Percentiles rank a stretch among this genome's conserved stretches.
Conservation (phyloP, 2,113 vertebrate species). For the Pagrus major region DNA sequence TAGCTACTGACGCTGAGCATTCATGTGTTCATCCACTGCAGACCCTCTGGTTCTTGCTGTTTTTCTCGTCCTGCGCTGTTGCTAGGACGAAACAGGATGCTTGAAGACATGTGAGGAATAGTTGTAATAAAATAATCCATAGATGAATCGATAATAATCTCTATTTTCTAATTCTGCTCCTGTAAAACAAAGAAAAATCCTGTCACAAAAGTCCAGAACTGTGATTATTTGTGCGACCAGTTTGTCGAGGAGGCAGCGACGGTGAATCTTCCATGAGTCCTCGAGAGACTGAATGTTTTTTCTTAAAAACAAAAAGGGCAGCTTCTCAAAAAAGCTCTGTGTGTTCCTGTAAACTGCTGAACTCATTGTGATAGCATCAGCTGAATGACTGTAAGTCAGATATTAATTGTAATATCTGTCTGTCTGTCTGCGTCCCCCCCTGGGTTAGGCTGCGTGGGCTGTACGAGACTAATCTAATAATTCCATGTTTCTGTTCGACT, state of each 20-base stretch:
- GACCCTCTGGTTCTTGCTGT: not conserved
- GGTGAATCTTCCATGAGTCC: not conserved
- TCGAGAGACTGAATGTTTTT: not conserved
- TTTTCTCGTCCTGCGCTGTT: not conserved
- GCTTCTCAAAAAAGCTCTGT: constrained; percentile 33
- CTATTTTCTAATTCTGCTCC: not conserved
- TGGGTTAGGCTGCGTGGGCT: not conserved
- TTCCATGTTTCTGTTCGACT: not conserved
- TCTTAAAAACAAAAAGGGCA: not conserved
- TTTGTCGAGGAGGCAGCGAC: not conserved
- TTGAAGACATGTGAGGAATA: not conserved
- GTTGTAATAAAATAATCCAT: not conserved
- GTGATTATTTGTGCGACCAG: not conserved
- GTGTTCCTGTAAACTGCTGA: constrained; percentile 49
- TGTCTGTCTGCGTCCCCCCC: not conserved
- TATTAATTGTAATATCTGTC: constrained; percentile 37
- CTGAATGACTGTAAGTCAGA: constrained; percentile 40
- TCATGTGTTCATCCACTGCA: not conserved
- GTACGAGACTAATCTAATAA: not conserved
- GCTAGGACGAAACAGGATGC: not conserved
- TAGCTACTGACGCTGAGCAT: not conserved
- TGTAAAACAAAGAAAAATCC: no score
- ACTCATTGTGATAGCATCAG: constrained; percentile 56
- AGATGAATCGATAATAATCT: not conserved
- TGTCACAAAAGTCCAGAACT: not conserved